Base-by-base conservation (phyloP, 2,113 vertebrate genomes). In the Festucalex cinctus region DNA sequence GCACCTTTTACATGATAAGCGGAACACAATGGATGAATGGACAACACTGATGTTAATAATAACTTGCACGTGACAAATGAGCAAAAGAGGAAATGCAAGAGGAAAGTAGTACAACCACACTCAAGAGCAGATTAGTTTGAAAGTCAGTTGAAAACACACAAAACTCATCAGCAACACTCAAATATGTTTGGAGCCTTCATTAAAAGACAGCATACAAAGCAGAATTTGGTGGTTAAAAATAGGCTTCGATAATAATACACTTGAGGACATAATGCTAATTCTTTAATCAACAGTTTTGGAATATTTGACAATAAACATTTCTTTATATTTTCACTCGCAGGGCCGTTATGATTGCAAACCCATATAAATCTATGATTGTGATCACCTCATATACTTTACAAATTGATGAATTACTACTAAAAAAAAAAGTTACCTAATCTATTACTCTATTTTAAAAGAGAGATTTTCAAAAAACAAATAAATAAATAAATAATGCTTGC, bases 221-320 rank as follows among this genome's bases (percentile, higher is more conserved):
- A 53, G 22, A 75, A 56, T 57, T 59, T 4, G 19, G 9, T 36
- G 59, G 37, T 70, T 22, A 80, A 70, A 75, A 12, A 53, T 20
- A 35, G 64, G 39, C 26, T 54, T 73, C 7, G 65, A 14, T 57
- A 35, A 32, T 16, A 9, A 6, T 57, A 2, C 13, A 57, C 20
- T 2, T 22, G 9, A n/a, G n/a, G n/a, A n/a, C 19, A 9, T 9
- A 9, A n/a, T 51, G 2, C 9, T 22, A 9, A 22, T 12, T 12
- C 10, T 41, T 53, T 22, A n/a, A 22, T 3, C 10, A 22, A 51
- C 9, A 24, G 49, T 12, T 13, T 53, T 53, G 46, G 46, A 49
- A 49, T 19, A 49, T 5, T 49, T 20, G 46, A 20, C 4, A 32
- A 32, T 2, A 32, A 4, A 32, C 28, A 32, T 32, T 32, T 32